Evolutionary conservation across 2,113 vertebrate genomes (phyloP).

Genomic region (Caretta caretta): DNA sequence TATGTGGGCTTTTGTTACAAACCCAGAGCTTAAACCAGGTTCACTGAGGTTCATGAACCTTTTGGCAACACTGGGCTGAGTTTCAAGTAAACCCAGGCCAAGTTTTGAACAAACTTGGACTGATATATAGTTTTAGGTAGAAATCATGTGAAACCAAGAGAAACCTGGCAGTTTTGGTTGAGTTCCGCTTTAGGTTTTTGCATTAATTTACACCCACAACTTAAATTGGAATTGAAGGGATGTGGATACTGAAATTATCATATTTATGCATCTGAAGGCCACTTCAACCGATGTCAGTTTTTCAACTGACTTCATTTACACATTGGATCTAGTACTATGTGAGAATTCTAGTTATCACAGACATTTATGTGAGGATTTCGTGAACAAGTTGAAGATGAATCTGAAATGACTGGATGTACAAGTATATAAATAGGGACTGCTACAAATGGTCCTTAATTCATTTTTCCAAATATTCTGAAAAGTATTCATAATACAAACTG

Average conservation of each 20-base stretch:
- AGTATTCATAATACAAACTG: constrained; percentile 11
- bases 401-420: not conserved
- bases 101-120: not conserved
- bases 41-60: not conserved
- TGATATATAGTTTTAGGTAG: not conserved
- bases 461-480: not conserved
- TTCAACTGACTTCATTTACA: not conserved
- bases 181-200: not conserved
- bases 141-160: not conserved
- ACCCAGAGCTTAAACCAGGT: not conserved
- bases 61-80: not conserved
- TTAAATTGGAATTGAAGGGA: not conserved
- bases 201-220: not conserved
- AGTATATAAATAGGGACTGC: not conserved
- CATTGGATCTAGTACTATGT: not conserved
- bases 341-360: not conserved
- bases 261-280: not conserved
- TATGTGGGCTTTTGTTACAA: constrained; percentile 47
- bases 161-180: not conserved
- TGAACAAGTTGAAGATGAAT: not conserved
- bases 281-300: not conserved
- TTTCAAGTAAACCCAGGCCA: not conserved
- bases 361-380: not conserved
- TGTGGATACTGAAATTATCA: not conserved
- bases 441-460: not conserved